These are phyloP conservation scores for Camponotus vicinus DNA, from an alignment of 1,140 invertebrate species.

Conservation along the genomic window DNA sequence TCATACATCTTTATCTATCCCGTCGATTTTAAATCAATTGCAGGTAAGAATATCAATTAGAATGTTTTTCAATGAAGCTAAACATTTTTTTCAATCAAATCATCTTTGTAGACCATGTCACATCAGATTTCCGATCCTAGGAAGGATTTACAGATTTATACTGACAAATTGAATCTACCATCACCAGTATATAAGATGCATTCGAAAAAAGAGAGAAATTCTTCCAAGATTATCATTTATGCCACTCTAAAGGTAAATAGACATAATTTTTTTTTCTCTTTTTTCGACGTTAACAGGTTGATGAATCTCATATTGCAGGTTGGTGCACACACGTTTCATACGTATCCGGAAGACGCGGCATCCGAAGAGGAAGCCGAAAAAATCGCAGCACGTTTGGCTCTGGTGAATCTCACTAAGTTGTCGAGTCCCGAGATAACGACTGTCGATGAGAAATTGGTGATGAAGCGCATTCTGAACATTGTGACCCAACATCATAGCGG, in stretches of 20 bases:
- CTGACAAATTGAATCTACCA: conserved; percentile 56
- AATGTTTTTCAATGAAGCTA: conserved; percentile 9
- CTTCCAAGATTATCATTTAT: conserved; percentile 58
- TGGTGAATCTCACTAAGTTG: conserved; percentile 82
- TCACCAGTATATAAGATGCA: conserved; percentile 73
- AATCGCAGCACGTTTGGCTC: conserved; percentile 86
- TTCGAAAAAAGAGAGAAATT: conserved; percentile 50
- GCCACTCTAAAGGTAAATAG: conserved; percentile 78
- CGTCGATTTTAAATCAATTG: not conserved
- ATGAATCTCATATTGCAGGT: conserved; percentile 32
- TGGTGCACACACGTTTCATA: conserved; percentile 72
- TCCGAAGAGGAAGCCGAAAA: conserved; percentile 86
- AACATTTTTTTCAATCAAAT: conserved; percentile 3
- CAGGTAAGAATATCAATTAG: not conserved
- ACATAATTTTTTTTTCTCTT: no score
- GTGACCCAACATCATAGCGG: conserved; percentile 86
- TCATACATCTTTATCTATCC: no score
- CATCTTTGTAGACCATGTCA: not conserved
- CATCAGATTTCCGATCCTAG: conserved; percentile 63
- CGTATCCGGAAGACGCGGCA: conserved; percentile 87
- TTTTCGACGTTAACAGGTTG: not conserved
- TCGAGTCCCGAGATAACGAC: conserved; percentile 77
- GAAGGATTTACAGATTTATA: conserved; percentile 58
- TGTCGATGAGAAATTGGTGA: conserved; percentile 72
- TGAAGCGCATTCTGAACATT: conserved; percentile 84